These are phyloP conservation scores for Oscheius sp. DNA, from an alignment of 2,888 invertebrate genomes.

Conservation along the genomic window DNA sequence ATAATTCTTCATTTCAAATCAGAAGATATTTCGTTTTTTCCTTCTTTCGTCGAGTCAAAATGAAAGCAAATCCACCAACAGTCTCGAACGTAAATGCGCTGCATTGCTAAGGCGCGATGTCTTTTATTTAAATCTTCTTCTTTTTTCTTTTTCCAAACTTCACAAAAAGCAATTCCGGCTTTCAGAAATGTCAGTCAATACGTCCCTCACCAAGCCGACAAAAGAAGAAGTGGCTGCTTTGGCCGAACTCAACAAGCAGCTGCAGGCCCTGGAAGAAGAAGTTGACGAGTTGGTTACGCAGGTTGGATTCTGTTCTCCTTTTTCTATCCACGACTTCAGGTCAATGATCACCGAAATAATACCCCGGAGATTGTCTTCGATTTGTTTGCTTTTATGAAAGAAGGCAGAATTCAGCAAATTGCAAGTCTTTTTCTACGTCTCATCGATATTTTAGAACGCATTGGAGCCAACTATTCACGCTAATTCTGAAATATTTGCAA, in stretches of 20 bases:
- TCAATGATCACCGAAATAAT: not conserved
- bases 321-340: not conserved
- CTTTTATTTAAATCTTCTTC: not conserved
- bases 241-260: not conserved
- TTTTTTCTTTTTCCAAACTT: not conserved
- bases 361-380: not conserved
- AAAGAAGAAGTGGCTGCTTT: not conserved
- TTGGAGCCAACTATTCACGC: not conserved
- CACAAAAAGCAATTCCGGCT: not conserved
- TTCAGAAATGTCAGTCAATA: conserved; percentile 3
- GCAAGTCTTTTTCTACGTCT: not conserved
- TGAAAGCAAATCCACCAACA: too few relatives aligned
- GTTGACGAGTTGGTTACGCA: not conserved
- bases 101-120: not conserved
- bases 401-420: not conserved
- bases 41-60: too few relatives aligned
- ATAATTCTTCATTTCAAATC: too few relatives aligned
- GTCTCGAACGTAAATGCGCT: not conserved
- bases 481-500: not conserved
- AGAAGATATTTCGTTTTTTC: too few relatives aligned
- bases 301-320: not conserved
- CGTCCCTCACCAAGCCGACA: not conserved
- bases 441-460: not conserved
- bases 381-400: not conserved
- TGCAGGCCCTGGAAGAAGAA: not conserved